These are phyloP conservation scores for Stenotaenia linearis DNA, from an alignment of 2,888 invertebrate genomes.

Conservation along the genomic window DNA sequence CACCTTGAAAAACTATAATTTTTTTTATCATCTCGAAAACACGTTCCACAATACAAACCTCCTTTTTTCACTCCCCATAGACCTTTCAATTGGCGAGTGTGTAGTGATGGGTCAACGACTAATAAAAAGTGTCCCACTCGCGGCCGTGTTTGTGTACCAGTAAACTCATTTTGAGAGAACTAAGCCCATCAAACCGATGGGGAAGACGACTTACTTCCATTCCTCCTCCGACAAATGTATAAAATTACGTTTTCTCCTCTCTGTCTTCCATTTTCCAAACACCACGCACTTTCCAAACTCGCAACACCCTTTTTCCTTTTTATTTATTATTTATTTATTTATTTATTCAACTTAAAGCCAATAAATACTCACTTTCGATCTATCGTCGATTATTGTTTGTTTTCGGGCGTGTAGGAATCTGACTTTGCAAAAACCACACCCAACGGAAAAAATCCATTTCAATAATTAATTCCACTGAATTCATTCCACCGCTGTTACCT, in stretches of 20 bases:
- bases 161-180: neutral
- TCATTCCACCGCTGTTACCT: neutral
- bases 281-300: neutral
- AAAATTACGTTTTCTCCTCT: neutral
- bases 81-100: neutral
- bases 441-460: neutral
- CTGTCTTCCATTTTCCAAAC: neutral
- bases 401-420: constrained; percentile 11
- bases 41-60: neutral
- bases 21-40: neutral
- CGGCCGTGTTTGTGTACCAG: constrained; percentile 2
- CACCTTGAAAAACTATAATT: too few relatives aligned
- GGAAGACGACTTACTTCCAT: too few relatives aligned
- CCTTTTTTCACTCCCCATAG: neutral
- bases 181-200: neutral
- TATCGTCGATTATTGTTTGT: neutral
- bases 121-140: neutral
- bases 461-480: neutral
- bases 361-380: neutral
- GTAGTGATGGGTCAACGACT: constrained; percentile 5
- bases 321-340: neutral
- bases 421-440: neutral
- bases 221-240: neutral
- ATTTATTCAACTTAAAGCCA: neutral
- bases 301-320: neutral